Evolutionary conservation across 2,113 vertebrate species (phyloP).

Genomic region (Melanocharis versteri): DNA sequence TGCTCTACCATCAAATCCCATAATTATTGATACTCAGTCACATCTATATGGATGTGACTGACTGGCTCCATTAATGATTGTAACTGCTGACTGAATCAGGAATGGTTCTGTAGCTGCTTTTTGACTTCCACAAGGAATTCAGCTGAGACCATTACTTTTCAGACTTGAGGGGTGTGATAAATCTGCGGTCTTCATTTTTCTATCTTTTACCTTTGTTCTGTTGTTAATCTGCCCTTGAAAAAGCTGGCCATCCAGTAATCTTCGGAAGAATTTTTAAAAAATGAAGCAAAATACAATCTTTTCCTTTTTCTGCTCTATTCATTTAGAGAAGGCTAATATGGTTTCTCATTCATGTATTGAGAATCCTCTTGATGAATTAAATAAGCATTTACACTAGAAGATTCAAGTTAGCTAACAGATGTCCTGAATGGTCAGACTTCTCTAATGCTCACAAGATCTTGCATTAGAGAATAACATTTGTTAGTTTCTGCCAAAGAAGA

Average conservation of each 20-base stretch:
- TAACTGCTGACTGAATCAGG: not conserved
- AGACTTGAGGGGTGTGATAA: not conserved
- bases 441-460: not conserved
- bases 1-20: not conserved
- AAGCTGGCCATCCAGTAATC: not conserved
- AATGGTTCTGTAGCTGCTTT: not conserved
- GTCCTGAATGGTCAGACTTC: not conserved
- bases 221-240: not conserved
- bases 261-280: not conserved
- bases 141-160: not conserved
- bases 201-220: not conserved
- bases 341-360: not conserved
- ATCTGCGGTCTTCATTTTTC: not conserved
- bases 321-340: not conserved
- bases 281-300: not conserved
- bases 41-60: not conserved
- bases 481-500: not conserved
- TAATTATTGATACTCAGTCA: not conserved
- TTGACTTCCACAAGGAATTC: not conserved
- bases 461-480: not conserved
- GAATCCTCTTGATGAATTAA: not conserved
- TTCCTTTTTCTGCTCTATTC: not conserved
- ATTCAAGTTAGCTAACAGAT: not conserved
- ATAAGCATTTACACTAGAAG: not conserved
- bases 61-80: not conserved